Evolutionary conservation across 2,113 vertebrate genomes (phyloP).

Genomic region (Cyprinodon tularosa): DNA sequence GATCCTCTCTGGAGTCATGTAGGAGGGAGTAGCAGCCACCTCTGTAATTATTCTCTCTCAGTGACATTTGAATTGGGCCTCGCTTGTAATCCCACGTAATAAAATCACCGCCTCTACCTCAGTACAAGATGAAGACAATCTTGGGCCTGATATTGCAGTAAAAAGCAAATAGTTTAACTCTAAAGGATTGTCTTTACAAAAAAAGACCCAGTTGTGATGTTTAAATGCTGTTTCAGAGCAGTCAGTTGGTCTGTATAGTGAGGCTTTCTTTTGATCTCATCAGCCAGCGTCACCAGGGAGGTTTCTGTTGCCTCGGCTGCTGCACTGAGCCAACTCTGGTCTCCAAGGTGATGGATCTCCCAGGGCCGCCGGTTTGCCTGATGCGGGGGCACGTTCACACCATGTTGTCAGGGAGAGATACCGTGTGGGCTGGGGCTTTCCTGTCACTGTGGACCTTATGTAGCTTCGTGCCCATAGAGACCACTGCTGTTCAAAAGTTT

Average conservation of each 20-base stretch:
- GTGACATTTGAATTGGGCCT: slow-evolving; percentile 60
- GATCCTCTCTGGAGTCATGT: slow-evolving; percentile 65
- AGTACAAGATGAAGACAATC: slow-evolving; percentile 18
- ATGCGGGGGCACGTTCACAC: slow-evolving; percentile 21
- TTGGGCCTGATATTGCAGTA: not conserved
- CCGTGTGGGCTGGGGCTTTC: slow-evolving; percentile 44
- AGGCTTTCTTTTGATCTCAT: slow-evolving; percentile 8
- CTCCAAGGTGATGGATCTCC: slow-evolving; percentile 63
- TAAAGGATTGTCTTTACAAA: not conserved
- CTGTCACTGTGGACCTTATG: slow-evolving; percentile 23
- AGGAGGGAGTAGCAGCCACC: slow-evolving; percentile 50
- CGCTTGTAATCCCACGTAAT: slow-evolving; percentile 36
- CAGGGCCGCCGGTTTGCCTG: slow-evolving; percentile 27
- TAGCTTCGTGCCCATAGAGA: slow-evolving; percentile 8
- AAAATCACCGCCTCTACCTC: slow-evolving; percentile 9
- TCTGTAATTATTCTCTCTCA: slow-evolving; percentile 68
- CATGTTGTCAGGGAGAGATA: slow-evolving; percentile 56
- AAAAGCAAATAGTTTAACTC: not conserved
- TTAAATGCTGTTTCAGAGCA: not conserved
- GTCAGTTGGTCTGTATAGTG: slow-evolving; percentile 16
- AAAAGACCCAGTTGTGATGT: slow-evolving; percentile 6
- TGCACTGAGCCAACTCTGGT: slow-evolving; percentile 42
- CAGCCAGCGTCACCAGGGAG: slow-evolving; percentile 38
- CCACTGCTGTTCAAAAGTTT: slow-evolving; percentile 4
- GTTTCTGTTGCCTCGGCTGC: slow-evolving; percentile 31